Evolutionary conservation across 1,140 invertebrate species (phyloP), one percentile per base, ranked within the genome.

Genomic region (Drosophila punjabiensis): DNA sequence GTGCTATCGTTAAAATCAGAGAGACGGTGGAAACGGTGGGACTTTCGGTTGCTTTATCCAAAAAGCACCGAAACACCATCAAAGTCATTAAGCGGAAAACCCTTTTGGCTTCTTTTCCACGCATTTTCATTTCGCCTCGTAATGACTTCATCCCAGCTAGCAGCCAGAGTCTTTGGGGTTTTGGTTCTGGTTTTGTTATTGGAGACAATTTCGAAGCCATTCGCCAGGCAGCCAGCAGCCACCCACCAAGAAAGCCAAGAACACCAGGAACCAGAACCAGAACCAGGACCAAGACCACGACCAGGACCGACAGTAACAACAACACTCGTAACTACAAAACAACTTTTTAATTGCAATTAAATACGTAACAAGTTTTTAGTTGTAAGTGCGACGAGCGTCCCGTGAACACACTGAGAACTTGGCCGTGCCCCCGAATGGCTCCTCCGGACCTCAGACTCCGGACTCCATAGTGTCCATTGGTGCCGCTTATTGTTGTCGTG

Each of bases 321-420:
- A 73, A 81, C 82, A 90, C 77, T 90, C 79, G 87, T 78, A 90
- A 90, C 86, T 86, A 89, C 81, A 90, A 75, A 90, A 89, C 82
- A 89, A 90, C 86, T 90, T 90, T 90, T 90, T 90, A 90, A 90
- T 90, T 90, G 86, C 86, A 90, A 90, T 90, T 90, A 90, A 90
- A 90, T 90, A 90, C 86, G 87, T 90, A 90, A 90, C 86, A 90
- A 90, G 86, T 90, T 90, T 90, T 90, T 90, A 90, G 87, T 86
- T 90, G 85, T 90, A 90, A 85, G 86, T 89, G 85, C 69, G 71
- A 82, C 35, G 76, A 76, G 74, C 65, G 55, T 58, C 55, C 55
- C 55, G 55, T 58, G 55, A 58, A 58, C 55, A 75, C 47, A 52
- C 75, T 56, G 65, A 65, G 68, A 87, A 89, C 85, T 88, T 85